phyloP scores from a whole-genome alignment of 2,113 vertebrate genomes.

The Ptilonorhynchus violaceus region DNA sequence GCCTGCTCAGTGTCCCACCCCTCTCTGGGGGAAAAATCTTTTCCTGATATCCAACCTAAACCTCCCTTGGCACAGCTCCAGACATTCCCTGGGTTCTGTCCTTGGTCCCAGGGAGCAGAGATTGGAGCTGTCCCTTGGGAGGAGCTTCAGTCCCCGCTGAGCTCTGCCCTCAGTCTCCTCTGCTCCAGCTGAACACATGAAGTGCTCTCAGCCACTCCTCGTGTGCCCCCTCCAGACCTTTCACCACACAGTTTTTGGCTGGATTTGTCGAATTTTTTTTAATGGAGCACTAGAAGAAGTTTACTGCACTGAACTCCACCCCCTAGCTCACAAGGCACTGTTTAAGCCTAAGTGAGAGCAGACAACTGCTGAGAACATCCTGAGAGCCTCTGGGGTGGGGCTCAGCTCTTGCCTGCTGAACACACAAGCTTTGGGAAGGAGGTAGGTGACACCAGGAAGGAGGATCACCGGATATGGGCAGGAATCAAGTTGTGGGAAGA shows the following conservation, averaged over 20 bases:
- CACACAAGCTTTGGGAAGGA: not conserved
- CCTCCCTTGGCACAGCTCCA: not conserved
- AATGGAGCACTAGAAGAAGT: not conserved
- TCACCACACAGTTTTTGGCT: fast-evolving
- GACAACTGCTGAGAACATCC: not conserved
- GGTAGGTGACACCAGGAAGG: not conserved
- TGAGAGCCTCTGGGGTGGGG: not conserved
- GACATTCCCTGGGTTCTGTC: not conserved
- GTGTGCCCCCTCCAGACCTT: not conserved
- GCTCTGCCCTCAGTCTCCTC: not conserved
- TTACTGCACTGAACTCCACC: not conserved
- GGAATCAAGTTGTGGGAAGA: not conserved
- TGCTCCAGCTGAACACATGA: not conserved
- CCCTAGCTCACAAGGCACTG: not conserved
- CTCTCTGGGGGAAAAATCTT: no score
- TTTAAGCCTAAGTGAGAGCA: not conserved
- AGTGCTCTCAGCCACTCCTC: not conserved
- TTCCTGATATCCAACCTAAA: fast-evolving
- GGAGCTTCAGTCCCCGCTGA: not conserved
- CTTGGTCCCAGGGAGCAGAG: not conserved
- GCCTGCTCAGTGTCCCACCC: not conserved
- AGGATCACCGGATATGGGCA: not conserved
- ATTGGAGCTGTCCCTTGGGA: fast-evolving
- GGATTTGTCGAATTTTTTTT: not conserved
- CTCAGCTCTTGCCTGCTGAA: not conserved